Evolutionary conservation across 2,113 vertebrate species (phyloP).

Genomic region (Athene cunicularia): DNA sequence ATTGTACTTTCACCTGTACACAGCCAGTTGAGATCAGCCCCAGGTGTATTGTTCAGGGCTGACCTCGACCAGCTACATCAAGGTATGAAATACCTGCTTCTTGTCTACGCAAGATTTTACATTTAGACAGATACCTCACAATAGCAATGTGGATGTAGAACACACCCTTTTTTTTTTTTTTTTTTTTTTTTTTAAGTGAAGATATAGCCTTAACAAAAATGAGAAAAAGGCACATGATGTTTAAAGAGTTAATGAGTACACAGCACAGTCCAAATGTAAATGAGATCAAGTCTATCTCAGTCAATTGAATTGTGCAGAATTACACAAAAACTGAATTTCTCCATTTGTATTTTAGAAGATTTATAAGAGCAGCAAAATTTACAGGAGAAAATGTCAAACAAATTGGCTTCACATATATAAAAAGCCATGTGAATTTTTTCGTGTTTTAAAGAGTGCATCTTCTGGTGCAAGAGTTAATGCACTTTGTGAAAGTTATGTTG

Average conservation of each 20-base stretch:
- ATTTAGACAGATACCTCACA: not conserved
- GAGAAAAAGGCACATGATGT: slow-evolving; percentile 33
- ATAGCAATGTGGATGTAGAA: not conserved
- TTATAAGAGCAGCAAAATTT: not conserved
- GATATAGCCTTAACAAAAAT: not conserved
- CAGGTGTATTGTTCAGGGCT: not conserved
- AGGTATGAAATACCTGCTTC: not conserved
- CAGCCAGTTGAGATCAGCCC: not conserved
- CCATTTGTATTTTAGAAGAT: not conserved
- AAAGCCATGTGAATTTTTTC: not conserved
- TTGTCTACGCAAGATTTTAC: not conserved
- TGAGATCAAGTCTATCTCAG: not conserved
- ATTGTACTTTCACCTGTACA: not conserved
- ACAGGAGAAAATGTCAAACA: slow-evolving; percentile 5
- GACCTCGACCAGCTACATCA: not conserved
- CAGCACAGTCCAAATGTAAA: not conserved
- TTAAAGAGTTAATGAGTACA: slow-evolving; percentile 43
- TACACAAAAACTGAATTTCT: not conserved
- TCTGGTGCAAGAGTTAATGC: not conserved
- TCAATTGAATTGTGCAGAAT: not conserved
- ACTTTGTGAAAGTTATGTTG: not conserved
- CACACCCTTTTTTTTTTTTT: not conserved
- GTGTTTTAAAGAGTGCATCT: not conserved
- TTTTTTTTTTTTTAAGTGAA: not conserved
- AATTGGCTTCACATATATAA: not conserved